Evolutionary conservation across 1,140 invertebrate genomes (phyloP).

Genomic region (Samia ricini): DNA sequence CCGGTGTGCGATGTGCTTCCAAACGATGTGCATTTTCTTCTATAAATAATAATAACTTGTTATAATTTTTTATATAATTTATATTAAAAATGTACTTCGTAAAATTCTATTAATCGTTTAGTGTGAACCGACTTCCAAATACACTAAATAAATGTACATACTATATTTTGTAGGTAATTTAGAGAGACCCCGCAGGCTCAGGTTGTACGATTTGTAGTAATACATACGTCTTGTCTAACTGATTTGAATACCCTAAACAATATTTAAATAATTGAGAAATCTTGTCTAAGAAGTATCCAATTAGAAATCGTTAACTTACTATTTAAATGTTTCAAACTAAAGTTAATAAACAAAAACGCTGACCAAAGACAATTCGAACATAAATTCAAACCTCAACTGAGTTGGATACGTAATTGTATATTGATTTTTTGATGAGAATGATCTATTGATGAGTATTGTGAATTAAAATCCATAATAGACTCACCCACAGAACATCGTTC

Average conservation of each 20-base stretch:
- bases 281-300: background rate
- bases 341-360: background rate
- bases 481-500: no score
- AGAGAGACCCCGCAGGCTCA: background rate
- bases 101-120: background rate
- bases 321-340: background rate
- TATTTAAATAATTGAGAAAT: background rate
- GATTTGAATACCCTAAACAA: background rate
- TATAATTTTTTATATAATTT: no score
- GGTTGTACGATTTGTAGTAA: background rate
- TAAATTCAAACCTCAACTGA: no score
- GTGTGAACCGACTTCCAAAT: background rate
- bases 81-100: no score
- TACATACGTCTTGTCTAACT: background rate
- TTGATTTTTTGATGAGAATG: no score
- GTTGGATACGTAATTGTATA: no score
- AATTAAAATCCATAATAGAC: no score
- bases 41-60: no score
- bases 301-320: background rate
- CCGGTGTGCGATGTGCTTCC: no score
- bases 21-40: no score
- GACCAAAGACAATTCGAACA: no score
- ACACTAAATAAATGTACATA: constrained; percentile 1
- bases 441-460: no score
- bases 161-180: background rate